phyloP scores from a whole-genome alignment of 2,113 vertebrate genomes.

The Halichoerus grypus region DNA sequence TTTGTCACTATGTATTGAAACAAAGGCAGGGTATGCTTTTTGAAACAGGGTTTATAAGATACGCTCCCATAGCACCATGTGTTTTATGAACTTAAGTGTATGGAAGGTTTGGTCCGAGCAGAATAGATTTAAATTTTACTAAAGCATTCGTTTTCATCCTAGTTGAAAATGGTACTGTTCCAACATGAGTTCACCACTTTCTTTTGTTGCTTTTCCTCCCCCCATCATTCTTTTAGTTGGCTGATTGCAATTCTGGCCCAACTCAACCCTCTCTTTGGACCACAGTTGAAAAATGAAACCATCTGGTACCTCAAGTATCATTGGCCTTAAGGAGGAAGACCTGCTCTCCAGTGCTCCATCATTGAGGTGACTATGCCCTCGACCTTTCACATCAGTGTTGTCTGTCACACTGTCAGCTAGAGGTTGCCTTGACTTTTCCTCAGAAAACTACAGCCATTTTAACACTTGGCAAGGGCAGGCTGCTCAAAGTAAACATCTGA shows the following conservation, averaged over 20 bases:
- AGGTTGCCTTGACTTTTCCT: not conserved
- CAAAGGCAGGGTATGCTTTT: not conserved
- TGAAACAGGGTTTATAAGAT: not conserved
- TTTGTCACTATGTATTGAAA: not conserved
- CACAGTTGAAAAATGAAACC: slow-evolving; percentile 91
- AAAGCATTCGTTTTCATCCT: not conserved
- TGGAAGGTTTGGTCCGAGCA: not conserved
- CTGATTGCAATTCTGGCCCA: slow-evolving; percentile 98
- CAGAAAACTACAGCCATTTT: not conserved
- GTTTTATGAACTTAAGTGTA: not conserved
- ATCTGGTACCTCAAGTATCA: slow-evolving; percentile 94
- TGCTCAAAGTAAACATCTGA: not conserved
- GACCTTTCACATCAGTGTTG: not conserved
- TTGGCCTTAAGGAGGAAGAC: slow-evolving; percentile 90
- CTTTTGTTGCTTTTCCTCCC: slow-evolving; percentile 19
- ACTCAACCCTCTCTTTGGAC: slow-evolving; percentile 97
- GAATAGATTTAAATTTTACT: not conserved
- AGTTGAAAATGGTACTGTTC: not conserved
- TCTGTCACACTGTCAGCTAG: not conserved
- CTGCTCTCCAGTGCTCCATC: slow-evolving; percentile 37
- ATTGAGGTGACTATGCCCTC: slow-evolving; percentile 83
- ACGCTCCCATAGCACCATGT: not conserved
- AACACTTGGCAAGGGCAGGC: not conserved
- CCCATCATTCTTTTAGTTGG: slow-evolving; percentile 90
- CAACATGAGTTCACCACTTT: slow-evolving; percentile 38